phyloP scores from a whole-genome alignment of 2,113 vertebrate species.

The Pimephales promelas region DNA sequence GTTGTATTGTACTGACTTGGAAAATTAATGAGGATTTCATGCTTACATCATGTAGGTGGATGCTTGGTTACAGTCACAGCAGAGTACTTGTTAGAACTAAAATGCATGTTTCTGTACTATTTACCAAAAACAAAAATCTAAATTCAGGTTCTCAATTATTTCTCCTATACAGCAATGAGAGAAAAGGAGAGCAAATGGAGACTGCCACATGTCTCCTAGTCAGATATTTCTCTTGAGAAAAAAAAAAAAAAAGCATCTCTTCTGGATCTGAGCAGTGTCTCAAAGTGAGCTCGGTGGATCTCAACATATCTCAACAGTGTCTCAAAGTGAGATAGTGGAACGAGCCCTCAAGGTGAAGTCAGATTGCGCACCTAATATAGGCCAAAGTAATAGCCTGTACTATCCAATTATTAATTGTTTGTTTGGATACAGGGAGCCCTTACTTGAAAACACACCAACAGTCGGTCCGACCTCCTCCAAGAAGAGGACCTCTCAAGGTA shows the following conservation, averaged over 20 bases:
- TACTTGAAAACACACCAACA: too few relatives aligned
- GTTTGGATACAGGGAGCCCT: too few relatives aligned
- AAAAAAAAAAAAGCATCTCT: background rate
- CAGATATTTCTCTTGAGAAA: background rate
- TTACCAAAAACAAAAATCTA: background rate
- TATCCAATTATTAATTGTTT: too few relatives aligned
- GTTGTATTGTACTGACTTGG: too few relatives aligned
- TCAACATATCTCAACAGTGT: too few relatives aligned
- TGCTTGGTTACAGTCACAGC: background rate
- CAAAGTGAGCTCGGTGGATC: background rate
- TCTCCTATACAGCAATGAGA: background rate
- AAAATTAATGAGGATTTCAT: too few relatives aligned
- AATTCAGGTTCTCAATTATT: background rate
- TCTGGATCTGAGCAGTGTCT: background rate
- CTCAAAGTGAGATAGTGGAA: too few relatives aligned
- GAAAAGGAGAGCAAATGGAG: background rate
- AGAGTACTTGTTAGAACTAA: background rate
- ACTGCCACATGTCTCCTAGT: background rate
- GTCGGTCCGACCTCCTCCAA: too few relatives aligned
- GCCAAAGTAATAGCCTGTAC: too few relatives aligned
- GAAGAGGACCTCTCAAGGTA: too few relatives aligned
- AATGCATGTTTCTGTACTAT: background rate
- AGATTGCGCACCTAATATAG: too few relatives aligned
- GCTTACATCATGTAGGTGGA: background rate
- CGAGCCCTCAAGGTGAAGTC: too few relatives aligned